Conservation (phyloP, 2,888 invertebrate genomes). For the Ptilodon capucinus region DNA sequence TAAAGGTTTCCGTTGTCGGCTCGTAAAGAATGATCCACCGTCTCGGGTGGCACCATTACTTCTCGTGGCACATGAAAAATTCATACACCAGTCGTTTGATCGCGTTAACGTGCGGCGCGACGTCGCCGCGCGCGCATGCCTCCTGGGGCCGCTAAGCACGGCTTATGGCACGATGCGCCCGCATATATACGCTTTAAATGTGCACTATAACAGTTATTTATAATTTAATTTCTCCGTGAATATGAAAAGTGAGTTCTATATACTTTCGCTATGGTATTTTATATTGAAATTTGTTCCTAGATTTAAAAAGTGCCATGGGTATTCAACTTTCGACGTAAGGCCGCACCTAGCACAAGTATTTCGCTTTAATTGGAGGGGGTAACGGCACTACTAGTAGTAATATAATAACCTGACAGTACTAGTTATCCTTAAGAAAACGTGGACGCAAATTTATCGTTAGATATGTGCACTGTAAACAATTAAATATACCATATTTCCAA, state of each 20-base stretch:
- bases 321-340: too few relatives aligned
- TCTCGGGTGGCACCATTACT: constrained; percentile 76
- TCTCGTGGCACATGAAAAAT: constrained; percentile 76
- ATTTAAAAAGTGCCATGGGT: too few relatives aligned
- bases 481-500: too few relatives aligned
- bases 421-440: too few relatives aligned
- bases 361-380: too few relatives aligned
- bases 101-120: constrained; percentile 59
- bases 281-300: too few relatives aligned
- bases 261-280: too few relatives aligned
- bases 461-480: too few relatives aligned
- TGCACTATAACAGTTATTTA: constrained; percentile 39
- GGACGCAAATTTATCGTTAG: too few relatives aligned
- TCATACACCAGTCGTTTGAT: constrained; percentile 71
- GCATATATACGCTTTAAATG: constrained; percentile 37
- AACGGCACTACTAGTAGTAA: too few relatives aligned
- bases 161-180: constrained; percentile 44
- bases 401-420: too few relatives aligned
- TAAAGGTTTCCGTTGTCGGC: constrained; percentile 70
- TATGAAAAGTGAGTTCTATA: not conserved
- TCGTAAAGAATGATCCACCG: constrained; percentile 80
- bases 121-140: constrained; percentile 57
- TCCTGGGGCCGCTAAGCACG: constrained; percentile 55
- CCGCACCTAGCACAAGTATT: too few relatives aligned
- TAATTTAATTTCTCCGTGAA: constrained; percentile 31